These are phyloP conservation scores for Erannis defoliaria DNA, from an alignment of 2,888 invertebrate species.

Conservation along the genomic window DNA sequence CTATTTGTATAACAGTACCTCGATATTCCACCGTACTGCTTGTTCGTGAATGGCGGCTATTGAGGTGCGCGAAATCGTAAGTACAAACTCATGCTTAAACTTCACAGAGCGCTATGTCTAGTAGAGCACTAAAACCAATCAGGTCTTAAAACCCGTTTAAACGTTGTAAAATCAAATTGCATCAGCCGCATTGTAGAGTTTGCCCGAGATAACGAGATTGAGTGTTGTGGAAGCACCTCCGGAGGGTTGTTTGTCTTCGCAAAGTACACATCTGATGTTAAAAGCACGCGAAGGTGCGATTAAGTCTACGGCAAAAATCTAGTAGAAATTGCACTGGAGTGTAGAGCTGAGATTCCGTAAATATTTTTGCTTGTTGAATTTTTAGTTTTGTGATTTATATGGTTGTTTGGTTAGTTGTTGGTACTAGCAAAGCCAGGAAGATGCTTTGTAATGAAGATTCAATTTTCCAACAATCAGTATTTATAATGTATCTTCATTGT, in stretches of 20 bases:
- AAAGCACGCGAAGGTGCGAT: slow-evolving; percentile 53
- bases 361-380: not conserved
- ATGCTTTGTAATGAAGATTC: not conserved
- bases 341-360: slow-evolving; percentile 20
- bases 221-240: slow-evolving; percentile 48
- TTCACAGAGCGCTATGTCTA: no score
- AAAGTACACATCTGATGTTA: slow-evolving; percentile 48
- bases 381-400: not conserved
- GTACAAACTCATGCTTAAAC: no score
- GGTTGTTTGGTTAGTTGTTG: no score
- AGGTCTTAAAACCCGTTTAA: slow-evolving; percentile 15
- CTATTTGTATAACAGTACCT: no score
- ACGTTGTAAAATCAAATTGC: slow-evolving; percentile 33
- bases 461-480: no score
- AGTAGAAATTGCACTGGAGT: slow-evolving; percentile 20
- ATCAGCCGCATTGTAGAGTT: slow-evolving; percentile 37
- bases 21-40: no score
- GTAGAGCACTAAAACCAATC: not conserved
- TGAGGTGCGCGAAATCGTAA: no score
- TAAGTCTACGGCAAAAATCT: slow-evolving; percentile 50
- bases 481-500: no score
- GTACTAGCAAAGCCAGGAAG: not conserved
- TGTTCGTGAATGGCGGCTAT: no score
- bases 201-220: slow-evolving; percentile 47
- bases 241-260: slow-evolving; percentile 52